Base-by-base conservation (phyloP, 2,797 vertebrate genomes). In the Sebastes vulpes region DNA sequence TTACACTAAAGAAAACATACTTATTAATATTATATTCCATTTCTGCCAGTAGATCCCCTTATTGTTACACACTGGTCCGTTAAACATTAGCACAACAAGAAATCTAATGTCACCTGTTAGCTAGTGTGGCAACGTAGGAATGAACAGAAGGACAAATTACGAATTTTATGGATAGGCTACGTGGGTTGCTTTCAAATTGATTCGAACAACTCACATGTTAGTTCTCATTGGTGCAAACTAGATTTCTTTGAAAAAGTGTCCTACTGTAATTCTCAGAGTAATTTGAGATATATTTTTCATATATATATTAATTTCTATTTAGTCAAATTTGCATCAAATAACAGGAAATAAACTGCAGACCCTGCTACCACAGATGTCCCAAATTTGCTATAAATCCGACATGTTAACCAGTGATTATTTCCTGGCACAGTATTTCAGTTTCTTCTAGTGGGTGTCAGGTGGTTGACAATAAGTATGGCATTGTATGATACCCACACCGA, bases 401-500 rank as follows among this genome's bases (percentile, higher is more conserved):
- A 32, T 32, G 31, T 78, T 65, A 61, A 72, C 18, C 29, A 52
- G 25, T 53, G 21, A 69, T 77, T 70, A 61, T 48, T 61, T 73
- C 67, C 59, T 70, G 12, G 38, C 38, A 60, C 9, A 9, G 60
- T 25, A 48, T 74, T 79, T 66, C 4, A 57, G 63, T 84, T 72
- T 63, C 38, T 59, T 79, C 29, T 18, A 4, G 26, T 56, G 42
- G 35, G 26, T 61, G 52, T 77, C 65, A 82, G 58, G 76, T 78
- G 82, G 88, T 29, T 82, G 81, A 69, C 78, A 88, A 76, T 61
- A 66, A 83, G 67, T 48, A 56, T 29, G 48, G 5, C 12, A 50
- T 78, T 72, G 68, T 63, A 58, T 58, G 71, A 79, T 56, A 56
- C 65, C 52, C 48, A 84, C 65, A 72, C 66, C 66, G 72, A 86